Base-by-base conservation (phyloP, 2,888 invertebrate genomes). In the Fragum sueziense region DNA sequence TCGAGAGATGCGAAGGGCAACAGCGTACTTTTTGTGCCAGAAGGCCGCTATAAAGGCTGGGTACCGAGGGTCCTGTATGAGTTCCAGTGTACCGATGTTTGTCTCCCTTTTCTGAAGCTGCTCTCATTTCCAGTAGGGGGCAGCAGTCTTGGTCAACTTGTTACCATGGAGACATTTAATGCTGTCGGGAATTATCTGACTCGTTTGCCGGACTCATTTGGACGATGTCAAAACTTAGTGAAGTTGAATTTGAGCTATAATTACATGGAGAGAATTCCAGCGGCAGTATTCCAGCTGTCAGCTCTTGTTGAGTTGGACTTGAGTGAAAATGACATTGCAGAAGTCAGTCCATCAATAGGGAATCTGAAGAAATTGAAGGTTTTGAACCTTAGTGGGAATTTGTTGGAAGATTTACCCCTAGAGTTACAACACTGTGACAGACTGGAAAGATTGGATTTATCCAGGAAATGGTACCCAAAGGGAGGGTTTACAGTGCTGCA, bases 121-220 rank as follows among this genome's bases (percentile, higher is more conserved):
- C 85, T 88, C 65, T 90, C 89, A 31, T 91, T 91, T 67, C 91
- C 91, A 20, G 88, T 90, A 0, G 90, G 90, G 31, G 90, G 90
- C 37, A 89, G 88, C 41, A 85, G 89, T 25, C 79, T 91, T 0
- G 91, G 90, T 1, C 85, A 83, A 27, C 83, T 91, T 52, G 85
- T 85, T 1, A 79, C 84, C n/a, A 85, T 91, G 87, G 85, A 85
- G 29, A 81, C 75, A 33, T 90, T 91, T 73, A 85, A 87, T 70
- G 89, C 89, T 25, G 85, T 87, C 7, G 91, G 91, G 20, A 91
- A 91, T 79, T 88, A 90, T 70, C 80, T 91, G 0, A 75, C 83
- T 9, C 73, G 80, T 14, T 80, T 91, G 9, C 90, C 91, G 6
- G 84, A 86, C 17, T 88, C 88, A 0, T 91, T 91, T 82, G 88